Evolutionary conservation across 2,113 vertebrate species (phyloP), one percentile per base, ranked within the genome.

Genomic region (Atractosteus spatula): DNA sequence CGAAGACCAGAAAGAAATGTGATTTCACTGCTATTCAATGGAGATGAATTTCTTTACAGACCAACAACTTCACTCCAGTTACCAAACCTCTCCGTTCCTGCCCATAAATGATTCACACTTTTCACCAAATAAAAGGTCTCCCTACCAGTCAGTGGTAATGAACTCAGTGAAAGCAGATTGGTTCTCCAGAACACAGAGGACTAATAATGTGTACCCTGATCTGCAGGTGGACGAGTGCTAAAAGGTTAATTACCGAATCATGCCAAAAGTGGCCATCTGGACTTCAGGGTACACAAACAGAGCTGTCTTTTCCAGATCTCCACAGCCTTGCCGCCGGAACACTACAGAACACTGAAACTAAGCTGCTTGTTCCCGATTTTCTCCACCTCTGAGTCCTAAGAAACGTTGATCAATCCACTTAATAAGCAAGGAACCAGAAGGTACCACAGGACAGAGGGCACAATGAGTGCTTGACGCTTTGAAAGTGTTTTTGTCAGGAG

Each of bases 201-300:
- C 70, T 66, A 76, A 67, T 77, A 77, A 77, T 69, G 76, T 69
- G 76, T 71, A 66, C 61, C 73, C 56, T 69, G 73, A 71, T 71
- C 61, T 68, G 73, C 68, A 55, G 67, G 47, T n/a, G 70, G 70
- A 68, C 55, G 62, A 63, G 62, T 70, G 74, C 66, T 82, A 79
- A 82, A 81, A 82, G 79, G 83, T 82, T 84, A 84, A 84, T 80
- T 84, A 84, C 79, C 62, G 74, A 84, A 80, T 74, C 75, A 71
- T 80, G 75, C 76, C 77, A 77, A 79, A 80, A 84, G 77, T 73
- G 76, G 76, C 82, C 82, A 84, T 84, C 82, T 84, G 80, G 80
- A 80, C 74, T 63, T 62, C 17, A 62, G 43, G 72, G 68, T 59
- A 72, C 71, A 66, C 67, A 43, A 71, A 63, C 74, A 62, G 44